Conservation (phyloP, 2,113 vertebrate species). For the Cichladusa arquata region DNA sequence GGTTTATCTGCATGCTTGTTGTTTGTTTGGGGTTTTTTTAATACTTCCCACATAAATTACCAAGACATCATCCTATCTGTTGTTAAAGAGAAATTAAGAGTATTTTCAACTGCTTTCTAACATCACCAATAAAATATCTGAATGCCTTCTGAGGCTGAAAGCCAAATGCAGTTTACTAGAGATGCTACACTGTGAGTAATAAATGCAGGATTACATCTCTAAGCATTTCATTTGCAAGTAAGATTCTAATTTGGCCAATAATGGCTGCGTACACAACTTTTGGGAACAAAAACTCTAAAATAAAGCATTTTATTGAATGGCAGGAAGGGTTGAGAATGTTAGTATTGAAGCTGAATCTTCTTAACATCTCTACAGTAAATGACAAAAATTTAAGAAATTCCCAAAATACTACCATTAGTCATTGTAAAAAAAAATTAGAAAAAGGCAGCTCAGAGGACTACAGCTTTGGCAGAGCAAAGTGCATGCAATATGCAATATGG, state of each 20-base stretch:
- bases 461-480: background rate
- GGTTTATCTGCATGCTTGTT: background rate
- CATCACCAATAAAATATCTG: background rate
- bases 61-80: background rate
- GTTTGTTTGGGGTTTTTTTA: accelerated
- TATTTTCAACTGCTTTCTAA: background rate
- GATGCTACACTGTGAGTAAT: background rate
- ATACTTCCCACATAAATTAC: background rate
- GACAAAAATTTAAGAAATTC: background rate
- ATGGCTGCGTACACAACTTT: background rate
- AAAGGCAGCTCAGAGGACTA: background rate
- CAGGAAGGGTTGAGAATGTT: background rate
- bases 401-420: background rate
- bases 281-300: background rate
- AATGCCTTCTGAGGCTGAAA: background rate
- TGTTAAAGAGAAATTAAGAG: background rate
- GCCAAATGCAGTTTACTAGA: background rate
- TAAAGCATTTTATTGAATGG: background rate
- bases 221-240: background rate
- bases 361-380: background rate
- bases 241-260: background rate
- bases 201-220: background rate
- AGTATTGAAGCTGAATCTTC: background rate
- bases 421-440: background rate
- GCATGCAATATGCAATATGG: no score